These are phyloP conservation scores for Actenoides hombroni DNA, from an alignment of 2,113 vertebrate species.

Conservation along the genomic window DNA sequence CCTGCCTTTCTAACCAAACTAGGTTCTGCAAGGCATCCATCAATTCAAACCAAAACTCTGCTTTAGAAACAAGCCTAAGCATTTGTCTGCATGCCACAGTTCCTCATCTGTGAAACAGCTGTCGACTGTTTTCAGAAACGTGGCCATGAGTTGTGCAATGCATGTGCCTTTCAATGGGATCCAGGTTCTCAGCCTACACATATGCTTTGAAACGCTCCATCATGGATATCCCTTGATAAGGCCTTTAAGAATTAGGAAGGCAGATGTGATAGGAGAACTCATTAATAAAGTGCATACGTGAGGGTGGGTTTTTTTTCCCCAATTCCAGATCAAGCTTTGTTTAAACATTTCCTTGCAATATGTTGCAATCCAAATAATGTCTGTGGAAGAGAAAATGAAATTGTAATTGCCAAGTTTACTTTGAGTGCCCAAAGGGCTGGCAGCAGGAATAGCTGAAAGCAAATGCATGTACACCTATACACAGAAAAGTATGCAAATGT, in stretches of 20 bases:
- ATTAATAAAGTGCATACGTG: background rate
- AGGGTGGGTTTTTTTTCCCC: background rate
- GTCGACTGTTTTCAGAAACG: background rate
- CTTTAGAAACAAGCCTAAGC: background rate
- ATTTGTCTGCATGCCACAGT: background rate
- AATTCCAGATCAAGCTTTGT: background rate
- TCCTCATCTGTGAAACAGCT: background rate
- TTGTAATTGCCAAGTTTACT: background rate
- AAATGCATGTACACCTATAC: background rate
- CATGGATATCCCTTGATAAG: background rate
- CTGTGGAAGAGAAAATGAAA: conserved; percentile 1
- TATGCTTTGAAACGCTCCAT: background rate
- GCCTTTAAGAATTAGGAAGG: background rate
- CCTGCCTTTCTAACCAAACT: background rate
- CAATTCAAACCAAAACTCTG: background rate
- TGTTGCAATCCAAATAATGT: background rate
- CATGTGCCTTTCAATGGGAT: background rate
- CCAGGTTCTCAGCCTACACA: background rate
- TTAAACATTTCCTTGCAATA: conserved; percentile 11
- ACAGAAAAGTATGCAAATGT: background rate
- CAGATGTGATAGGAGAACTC: background rate
- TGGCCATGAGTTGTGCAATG: background rate
- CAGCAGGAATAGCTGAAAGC: background rate
- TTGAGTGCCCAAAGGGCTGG: background rate
- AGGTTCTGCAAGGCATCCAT: background rate